Evolutionary conservation across 2,888 invertebrate genomes (phyloP).

Genomic region (Pristionchus entomophagus): DNA sequence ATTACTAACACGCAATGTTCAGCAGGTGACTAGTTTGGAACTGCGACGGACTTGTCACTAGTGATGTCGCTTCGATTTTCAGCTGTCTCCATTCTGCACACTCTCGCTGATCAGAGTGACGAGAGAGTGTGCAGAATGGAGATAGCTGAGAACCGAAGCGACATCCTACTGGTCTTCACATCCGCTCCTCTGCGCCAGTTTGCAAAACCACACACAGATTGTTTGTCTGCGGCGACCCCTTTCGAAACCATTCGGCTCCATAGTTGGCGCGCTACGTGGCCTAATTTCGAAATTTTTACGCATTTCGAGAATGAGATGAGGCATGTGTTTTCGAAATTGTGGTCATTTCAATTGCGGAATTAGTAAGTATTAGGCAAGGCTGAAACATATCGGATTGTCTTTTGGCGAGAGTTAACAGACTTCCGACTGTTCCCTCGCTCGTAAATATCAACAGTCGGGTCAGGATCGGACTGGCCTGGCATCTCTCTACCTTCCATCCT

Average conservation of each 20-base stretch:
- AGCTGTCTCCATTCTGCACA: no score
- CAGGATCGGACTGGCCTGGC: not conserved
- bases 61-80: no score
- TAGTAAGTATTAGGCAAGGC: no score
- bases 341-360: not conserved
- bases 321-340: not conserved
- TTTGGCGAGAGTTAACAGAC: not conserved
- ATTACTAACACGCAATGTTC: slow-evolving; percentile 14
- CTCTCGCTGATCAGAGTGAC: no score
- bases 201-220: not conserved
- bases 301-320: not conserved
- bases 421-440: not conserved
- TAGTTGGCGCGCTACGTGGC: not conserved
- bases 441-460: not conserved
- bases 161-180: no score
- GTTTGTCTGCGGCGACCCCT: not conserved
- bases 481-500: not conserved
- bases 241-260: not conserved
- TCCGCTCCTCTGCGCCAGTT: not conserved
- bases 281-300: not conserved
- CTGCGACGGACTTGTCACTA: not conserved
- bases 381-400: no score
- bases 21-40: slow-evolving; percentile 11
- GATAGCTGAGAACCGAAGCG: no score
- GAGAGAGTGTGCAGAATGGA: no score